Conservation (phyloP, 2,113 vertebrate species). For the Dasyornis broadbenti region DNA sequence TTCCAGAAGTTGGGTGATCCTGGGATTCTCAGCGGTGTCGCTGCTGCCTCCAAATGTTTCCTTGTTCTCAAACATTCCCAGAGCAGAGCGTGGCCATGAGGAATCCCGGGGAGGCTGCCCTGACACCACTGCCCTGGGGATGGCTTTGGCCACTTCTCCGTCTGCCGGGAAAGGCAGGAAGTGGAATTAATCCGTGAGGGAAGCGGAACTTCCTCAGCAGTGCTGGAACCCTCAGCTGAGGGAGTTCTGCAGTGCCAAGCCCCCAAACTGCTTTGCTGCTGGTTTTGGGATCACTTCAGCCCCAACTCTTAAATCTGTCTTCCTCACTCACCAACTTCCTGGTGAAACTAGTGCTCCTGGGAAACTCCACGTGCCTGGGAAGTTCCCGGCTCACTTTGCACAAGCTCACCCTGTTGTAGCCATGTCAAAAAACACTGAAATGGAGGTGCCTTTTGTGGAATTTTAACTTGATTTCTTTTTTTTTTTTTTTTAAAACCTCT, state of each 20-base stretch:
- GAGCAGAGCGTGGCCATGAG: background rate
- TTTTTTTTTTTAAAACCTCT: background rate
- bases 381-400: fast-evolving
- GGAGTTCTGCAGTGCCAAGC: background rate
- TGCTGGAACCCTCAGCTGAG: fast-evolving
- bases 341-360: background rate
- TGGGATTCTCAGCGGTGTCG: fast-evolving
- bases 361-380: fast-evolving
- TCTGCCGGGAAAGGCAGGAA: background rate
- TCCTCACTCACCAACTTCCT: fast-evolving
- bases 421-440: background rate
- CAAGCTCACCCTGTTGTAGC: fast-evolving
- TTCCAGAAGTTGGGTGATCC: background rate
- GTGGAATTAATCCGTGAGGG: fast-evolving
- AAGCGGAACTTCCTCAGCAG: background rate
- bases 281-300: background rate
- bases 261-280: background rate
- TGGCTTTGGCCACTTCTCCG: background rate
- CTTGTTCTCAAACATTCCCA: fast-evolving
- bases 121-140: background rate
- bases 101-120: background rate
- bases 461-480: background rate
- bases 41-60: fast-evolving
- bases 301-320: background rate
- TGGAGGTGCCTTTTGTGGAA: background rate